These are phyloP conservation scores for Urophycis tenuis DNA, from an alignment of 2,797 vertebrate species.

Conservation along the genomic window DNA sequence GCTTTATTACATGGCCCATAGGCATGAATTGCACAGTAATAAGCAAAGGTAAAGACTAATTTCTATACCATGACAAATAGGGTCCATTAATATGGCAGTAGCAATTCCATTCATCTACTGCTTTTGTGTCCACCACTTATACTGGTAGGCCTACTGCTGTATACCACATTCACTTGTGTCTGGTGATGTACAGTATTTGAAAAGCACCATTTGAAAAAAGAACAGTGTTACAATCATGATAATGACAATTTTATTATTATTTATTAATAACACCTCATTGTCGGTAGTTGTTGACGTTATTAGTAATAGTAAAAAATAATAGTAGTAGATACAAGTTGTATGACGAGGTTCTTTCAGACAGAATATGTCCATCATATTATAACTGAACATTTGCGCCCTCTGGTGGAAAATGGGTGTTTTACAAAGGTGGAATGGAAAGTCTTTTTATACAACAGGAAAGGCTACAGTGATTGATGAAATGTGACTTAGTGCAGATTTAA, in stretches of 20 bases:
- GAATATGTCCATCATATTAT: conserved; percentile 11
- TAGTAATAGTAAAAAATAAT: not conserved
- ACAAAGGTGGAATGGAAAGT: too few species aligned
- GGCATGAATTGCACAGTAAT: not conserved
- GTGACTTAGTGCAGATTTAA: not conserved
- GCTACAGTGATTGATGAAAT: not conserved
- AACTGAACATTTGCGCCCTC: conserved; percentile 36
- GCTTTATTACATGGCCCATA: not conserved
- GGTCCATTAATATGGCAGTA: not conserved
- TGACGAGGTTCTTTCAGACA: not conserved
- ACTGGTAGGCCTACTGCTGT: not conserved
- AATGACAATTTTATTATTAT: not conserved
- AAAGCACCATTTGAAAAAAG: not conserved
- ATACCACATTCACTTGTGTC: not conserved
- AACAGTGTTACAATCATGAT: not conserved
- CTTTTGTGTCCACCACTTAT: not conserved
- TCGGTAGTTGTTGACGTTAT: not conserved
- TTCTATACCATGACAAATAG: not conserved
- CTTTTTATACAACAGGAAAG: not conserved
- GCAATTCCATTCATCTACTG: not conserved
- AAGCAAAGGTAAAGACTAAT: not conserved
- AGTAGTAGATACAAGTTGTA: not conserved
- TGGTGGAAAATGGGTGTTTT: conserved; percentile 43
- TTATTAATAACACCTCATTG: not conserved
- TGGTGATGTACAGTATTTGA: not conserved